phyloP scores from a whole-genome alignment of 2,797 vertebrate genomes.

The Yasuhikotakia modesta region DNA sequence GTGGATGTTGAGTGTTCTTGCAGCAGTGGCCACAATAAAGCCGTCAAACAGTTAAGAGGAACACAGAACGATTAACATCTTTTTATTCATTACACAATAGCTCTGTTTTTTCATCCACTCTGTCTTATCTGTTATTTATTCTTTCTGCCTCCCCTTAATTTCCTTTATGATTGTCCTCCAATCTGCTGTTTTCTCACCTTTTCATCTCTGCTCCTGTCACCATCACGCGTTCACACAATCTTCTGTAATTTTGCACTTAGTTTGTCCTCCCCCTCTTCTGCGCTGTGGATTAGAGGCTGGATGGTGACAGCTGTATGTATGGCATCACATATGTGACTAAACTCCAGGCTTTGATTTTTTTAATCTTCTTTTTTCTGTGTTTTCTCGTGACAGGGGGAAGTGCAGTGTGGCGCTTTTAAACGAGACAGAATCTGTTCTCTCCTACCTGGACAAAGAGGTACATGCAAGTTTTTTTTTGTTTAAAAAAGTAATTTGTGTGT shows the following conservation, averaged over 20 bases:
- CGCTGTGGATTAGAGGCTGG: constrained; percentile 10
- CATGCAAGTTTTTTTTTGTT: constrained; percentile 50
- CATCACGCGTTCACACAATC: constrained; percentile 40
- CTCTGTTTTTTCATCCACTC: constrained; percentile 43
- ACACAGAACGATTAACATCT: constrained; percentile 20
- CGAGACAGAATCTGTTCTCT: constrained; percentile 92
- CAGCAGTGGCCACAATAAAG: constrained; percentile 56
- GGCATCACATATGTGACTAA: neutral
- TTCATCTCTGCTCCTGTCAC: constrained; percentile 43
- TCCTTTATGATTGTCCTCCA: constrained; percentile 33
- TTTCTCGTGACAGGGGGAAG: constrained; percentile 83
- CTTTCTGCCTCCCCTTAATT: constrained; percentile 49
- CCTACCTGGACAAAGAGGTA: constrained; percentile 98
- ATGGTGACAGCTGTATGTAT: constrained; percentile 16
- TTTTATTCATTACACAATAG: constrained; percentile 3
- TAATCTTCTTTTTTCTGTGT: constrained; percentile 12
- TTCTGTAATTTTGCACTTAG: constrained; percentile 47
- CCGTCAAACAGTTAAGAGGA: constrained; percentile 53
- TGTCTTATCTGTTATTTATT: constrained; percentile 35
- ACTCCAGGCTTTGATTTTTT: constrained; percentile 4
- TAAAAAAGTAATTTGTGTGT: neutral
- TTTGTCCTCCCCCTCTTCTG: constrained; percentile 14
- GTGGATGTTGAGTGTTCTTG: neutral
- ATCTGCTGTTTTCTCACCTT: constrained; percentile 45
- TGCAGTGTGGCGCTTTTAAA: constrained; percentile 95